Evolutionary conservation across 2,797 vertebrate species (phyloP).

Genomic region (Neosilurus hyrtlii): DNA sequence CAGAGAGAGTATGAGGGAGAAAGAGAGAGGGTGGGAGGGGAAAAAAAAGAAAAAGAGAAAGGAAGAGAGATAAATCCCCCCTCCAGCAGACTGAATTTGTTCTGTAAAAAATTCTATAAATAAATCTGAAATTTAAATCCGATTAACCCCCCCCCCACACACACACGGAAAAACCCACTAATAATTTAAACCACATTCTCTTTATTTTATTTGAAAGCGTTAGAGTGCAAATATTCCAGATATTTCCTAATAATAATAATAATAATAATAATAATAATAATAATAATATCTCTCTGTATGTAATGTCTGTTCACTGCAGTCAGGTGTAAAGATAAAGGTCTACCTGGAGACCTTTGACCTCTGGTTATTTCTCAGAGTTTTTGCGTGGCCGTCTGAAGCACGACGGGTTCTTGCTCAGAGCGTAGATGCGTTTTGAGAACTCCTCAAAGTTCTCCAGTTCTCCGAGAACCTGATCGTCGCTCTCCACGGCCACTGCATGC

Average conservation of each 20-base stretch:
- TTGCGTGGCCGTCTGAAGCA: constrained; percentile 92
- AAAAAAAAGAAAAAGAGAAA: too few species aligned
- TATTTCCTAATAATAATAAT: constrained; percentile 46
- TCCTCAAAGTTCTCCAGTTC: constrained; percentile 90
- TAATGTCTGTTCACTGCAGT: constrained; percentile 46
- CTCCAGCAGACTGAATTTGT: too few species aligned
- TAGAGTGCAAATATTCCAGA: constrained; percentile 83
- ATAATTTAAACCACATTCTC: constrained; percentile 57
- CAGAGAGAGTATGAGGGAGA: too few species aligned
- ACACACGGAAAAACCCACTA: constrained; percentile 58
- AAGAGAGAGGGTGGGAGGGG: too few species aligned
- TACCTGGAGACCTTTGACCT: constrained; percentile 24
- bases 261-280: too few species aligned
- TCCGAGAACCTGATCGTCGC: constrained; percentile 93
- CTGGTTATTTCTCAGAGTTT: constrained; percentile 89
- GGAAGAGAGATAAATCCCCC: background rate
- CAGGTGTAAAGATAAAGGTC: constrained; percentile 18
- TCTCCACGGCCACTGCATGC: constrained; percentile 92
- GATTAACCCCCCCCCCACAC: background rate
- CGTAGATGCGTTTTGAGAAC: constrained; percentile 95
- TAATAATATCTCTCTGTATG: constrained; percentile 49
- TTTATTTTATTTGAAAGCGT: constrained; percentile 67
- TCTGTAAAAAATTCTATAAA: too few species aligned
- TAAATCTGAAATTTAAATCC: too few species aligned
- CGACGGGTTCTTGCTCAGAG: constrained; percentile 91